Evolutionary conservation across 2,888 invertebrate genomes (phyloP), one percentile per base, ranked within the genome.

Genomic region (Lasioglossum lativentre): DNA sequence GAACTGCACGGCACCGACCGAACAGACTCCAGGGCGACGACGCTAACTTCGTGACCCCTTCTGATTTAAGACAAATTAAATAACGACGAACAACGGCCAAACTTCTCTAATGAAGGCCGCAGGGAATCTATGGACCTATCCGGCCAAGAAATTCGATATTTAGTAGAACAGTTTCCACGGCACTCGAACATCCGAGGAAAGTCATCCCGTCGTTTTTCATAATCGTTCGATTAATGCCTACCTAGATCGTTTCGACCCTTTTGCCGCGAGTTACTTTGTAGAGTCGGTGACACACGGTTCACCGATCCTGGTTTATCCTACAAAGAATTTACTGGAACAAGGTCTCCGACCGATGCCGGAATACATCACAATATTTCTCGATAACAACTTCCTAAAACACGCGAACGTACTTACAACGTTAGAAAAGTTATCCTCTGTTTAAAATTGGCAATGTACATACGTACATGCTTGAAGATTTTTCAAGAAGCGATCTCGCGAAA

Each of bases 31-130:
- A 19, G 6, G 56, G 27, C 70, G 75, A 6, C 45, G 34, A 4
- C 45, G 34, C 5, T n/a, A 78, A 78, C 42, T 75, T 78, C 27
- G 47, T 27, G 47, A 59, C 34, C 12, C 27, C 42, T 71, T 45
- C 63, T 72, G 71, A 75, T 56, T 82, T 52, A 52, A 83, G 71
- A 45, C 40, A 45, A 72, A 78, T 45, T 78, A 78, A 75, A 83
- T 38, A 78, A 75, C 71, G n/a, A 47, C 23, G 66, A n/a, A 14
- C 34, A 34, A 34, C 30, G 63, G 42, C 45, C 59, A 45, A 75
- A 75, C 30, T 83, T 78, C 40, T 23, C 70, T 63, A 42, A 14
- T 30, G 75, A 16, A 16, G 27, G 27, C 56, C 30, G 70, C 68
- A 14, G 42, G 42, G 68, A 40, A 79, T 82, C 30, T 45, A 75